Evolutionary conservation across 1,140 invertebrate genomes (phyloP).

Genomic region (Polypedilum vanderplanki): DNA sequence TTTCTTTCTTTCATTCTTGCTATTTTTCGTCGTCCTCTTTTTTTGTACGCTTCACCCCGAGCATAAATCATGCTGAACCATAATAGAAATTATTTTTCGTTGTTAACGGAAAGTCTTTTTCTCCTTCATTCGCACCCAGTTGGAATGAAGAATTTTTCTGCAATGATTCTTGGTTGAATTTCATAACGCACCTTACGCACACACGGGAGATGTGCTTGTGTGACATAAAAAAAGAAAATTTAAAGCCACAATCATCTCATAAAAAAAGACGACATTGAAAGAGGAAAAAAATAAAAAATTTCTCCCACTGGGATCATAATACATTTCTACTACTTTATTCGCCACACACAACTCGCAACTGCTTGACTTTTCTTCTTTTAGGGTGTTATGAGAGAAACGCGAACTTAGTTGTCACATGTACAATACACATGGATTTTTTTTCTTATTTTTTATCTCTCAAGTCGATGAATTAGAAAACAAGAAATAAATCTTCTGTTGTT

Average conservation of each 20-base stretch:
- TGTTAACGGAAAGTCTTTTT: conserved; percentile 20
- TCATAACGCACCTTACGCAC: no score
- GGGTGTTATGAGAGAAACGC: neutral
- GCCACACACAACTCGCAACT: no score
- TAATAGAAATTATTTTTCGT: conserved; percentile 29
- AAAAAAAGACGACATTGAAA: neutral
- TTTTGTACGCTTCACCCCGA: neutral
- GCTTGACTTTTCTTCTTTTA: neutral
- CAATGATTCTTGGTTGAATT: no score
- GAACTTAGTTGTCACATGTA: neutral
- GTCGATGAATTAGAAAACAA: conserved; percentile 26
- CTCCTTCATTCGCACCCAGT: neutral
- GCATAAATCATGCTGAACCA: conserved; percentile 26
- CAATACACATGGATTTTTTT: neutral
- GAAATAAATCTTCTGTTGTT: conserved; percentile 23
- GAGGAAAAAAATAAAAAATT: neutral
- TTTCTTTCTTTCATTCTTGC: neutral
- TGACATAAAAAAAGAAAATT: no score
- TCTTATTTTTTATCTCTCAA: conserved; percentile 6
- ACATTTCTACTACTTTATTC: neutral
- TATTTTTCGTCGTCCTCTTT: conserved; percentile 5
- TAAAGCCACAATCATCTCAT: no score
- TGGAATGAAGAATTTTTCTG: neutral
- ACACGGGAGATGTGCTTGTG: no score
- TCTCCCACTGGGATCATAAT: neutral